Percentiles rank a stretch among this genome's conserved stretches.
These are phyloP conservation scores for Hystrix cristata DNA, from an alignment of 2,113 vertebrate species.

Conservation along the genomic window DNA sequence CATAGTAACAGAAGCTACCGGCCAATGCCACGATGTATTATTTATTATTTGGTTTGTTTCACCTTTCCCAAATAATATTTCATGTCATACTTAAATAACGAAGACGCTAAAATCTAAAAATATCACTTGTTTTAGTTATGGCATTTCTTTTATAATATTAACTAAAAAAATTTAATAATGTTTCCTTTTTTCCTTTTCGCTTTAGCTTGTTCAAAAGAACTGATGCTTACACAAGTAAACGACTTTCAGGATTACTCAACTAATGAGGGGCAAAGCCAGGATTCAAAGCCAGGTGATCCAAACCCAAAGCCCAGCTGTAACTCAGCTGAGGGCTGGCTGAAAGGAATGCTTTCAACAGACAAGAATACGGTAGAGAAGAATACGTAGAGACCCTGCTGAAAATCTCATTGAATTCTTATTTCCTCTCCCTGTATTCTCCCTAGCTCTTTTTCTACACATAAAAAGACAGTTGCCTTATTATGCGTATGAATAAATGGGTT, in stretches of 20 bases:
- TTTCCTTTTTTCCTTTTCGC: neutral
- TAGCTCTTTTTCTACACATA: neutral
- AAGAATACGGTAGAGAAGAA: neutral
- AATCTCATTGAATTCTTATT: neutral
- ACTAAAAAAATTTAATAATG: neutral
- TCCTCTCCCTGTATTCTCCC: neutral
- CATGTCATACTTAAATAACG: neutral
- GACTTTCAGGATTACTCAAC: neutral
- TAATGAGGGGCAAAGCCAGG: neutral
- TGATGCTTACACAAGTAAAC: neutral
- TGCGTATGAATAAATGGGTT: neutral
- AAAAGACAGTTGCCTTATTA: constrained; percentile 26
- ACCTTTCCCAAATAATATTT: constrained; percentile 36
- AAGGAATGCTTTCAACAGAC: neutral
- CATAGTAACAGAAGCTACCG: neutral
- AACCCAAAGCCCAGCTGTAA: neutral
- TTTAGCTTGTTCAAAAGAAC: constrained; percentile 22
- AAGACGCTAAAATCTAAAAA: neutral
- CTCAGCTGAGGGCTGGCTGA: neutral
- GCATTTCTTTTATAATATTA: neutral
- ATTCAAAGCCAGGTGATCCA: neutral
- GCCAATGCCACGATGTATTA: neutral
- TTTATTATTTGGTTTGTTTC: neutral
- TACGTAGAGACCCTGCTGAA: neutral
- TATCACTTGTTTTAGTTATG: neutral